Evolutionary conservation across 2,888 invertebrate species (phyloP).

Genomic region (Plebejus melissa): DNA sequence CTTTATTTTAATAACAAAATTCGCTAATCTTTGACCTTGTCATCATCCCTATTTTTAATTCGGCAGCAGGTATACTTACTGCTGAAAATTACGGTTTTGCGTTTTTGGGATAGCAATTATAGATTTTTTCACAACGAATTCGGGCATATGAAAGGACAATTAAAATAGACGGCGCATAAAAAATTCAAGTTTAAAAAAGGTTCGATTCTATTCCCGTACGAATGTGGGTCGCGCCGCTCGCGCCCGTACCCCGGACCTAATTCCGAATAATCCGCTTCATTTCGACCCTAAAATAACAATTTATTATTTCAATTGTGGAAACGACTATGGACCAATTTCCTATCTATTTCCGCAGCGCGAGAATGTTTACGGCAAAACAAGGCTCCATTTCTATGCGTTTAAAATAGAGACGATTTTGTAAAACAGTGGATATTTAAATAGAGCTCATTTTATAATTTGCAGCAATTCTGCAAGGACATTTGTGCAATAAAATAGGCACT

Average conservation of each 20-base stretch:
- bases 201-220: slow-evolving; percentile 21
- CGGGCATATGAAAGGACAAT: neutral
- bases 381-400: neutral
- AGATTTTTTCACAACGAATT: neutral
- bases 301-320: slow-evolving; percentile 22
- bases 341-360: neutral
- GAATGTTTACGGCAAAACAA: slow-evolving; percentile 9
- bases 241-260: neutral
- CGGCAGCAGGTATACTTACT: neutral
- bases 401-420: neutral
- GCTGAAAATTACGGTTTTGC: neutral
- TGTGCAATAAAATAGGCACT: slow-evolving; percentile 15
- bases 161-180: slow-evolving; percentile 13
- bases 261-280: slow-evolving; percentile 17
- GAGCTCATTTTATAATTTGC: neutral
- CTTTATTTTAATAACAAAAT: too few species aligned
- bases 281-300: slow-evolving; percentile 24
- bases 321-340: slow-evolving; percentile 14
- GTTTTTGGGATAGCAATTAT: neutral
- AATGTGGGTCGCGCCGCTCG: slow-evolving; percentile 12
- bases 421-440: neutral
- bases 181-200: slow-evolving; percentile 20
- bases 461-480: slow-evolving; percentile 1
- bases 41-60: neutral
- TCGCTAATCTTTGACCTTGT: too few species aligned